These are phyloP conservation scores for Venustaconcha ellipsiformis DNA, from an alignment of 1,140 invertebrate species.

Conservation along the genomic window DNA sequence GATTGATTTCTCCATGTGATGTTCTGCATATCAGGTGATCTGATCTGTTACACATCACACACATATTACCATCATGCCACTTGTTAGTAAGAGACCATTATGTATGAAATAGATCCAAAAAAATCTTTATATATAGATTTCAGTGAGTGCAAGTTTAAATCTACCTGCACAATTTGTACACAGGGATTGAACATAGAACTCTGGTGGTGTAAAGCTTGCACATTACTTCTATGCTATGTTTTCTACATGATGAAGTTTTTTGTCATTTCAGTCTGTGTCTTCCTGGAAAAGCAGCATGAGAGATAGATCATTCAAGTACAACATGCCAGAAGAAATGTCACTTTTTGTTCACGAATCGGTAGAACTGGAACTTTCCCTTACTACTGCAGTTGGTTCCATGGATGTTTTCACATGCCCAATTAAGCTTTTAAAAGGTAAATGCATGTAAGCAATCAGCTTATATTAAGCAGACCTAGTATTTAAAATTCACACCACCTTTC, in stretches of 20 bases:
- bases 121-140: too few relatives aligned
- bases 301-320: conserved; percentile 17
- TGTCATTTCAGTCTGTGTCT: conserved; percentile 12
- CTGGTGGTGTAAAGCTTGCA: not conserved
- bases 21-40: too few relatives aligned
- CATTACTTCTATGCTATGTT: not conserved
- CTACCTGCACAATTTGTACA: too few relatives aligned
- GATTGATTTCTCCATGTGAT: too few relatives aligned
- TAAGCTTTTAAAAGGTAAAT: conserved; percentile 61
- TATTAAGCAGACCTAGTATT: not conserved
- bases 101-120: too few relatives aligned
- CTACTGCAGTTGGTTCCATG: conserved; percentile 37
- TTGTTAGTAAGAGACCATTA: too few relatives aligned
- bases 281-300: conserved; percentile 7
- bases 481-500: too few relatives aligned
- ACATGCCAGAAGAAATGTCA: conserved; percentile 39
- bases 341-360: conserved; percentile 70
- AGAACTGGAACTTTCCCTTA: conserved; percentile 67
- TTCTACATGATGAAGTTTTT: not conserved
- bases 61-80: too few relatives aligned
- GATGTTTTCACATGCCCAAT: conserved; percentile 67
- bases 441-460: not conserved
- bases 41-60: too few relatives aligned
- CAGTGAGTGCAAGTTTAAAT: too few relatives aligned
- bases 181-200: not conserved